These are phyloP conservation scores for Drymodes brunneopygia DNA, from an alignment of 2,113 vertebrate genomes.

Conservation along the genomic window DNA sequence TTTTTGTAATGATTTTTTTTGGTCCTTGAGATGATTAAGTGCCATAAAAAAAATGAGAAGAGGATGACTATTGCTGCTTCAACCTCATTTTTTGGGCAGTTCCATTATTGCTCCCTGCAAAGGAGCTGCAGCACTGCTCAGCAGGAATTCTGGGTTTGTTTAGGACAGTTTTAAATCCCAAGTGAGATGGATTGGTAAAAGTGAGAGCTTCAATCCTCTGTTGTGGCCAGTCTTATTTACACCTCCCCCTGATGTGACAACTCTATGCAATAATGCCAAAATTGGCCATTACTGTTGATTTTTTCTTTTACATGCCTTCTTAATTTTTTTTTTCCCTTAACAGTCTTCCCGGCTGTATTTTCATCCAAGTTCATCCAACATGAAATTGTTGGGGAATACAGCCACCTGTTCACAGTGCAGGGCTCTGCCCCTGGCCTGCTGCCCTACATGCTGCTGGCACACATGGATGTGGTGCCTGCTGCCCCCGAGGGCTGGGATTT, in stretches of 20 bases:
- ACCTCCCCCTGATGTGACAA: neutral
- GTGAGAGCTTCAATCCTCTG: neutral
- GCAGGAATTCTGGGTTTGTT: neutral
- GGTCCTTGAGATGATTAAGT: neutral
- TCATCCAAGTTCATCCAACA: conserved; percentile 82
- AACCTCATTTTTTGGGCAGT: neutral
- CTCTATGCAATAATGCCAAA: neutral
- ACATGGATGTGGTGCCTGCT: conserved; percentile 93
- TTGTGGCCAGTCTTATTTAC: neutral
- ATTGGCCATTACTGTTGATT: neutral
- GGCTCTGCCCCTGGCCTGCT: conserved; percentile 76
- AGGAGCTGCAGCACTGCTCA: neutral
- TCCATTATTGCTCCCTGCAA: neutral
- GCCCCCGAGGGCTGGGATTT: conserved; percentile 84
- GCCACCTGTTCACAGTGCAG: conserved; percentile 84
- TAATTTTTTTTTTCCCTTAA: neutral
- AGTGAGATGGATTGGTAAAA: neutral
- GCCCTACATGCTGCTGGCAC: conserved; percentile 90
- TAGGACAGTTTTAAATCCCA: neutral
- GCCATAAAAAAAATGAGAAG: neutral
- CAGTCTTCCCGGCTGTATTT: conserved; percentile 90
- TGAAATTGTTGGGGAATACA: conserved; percentile 84
- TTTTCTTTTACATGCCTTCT: neutral
- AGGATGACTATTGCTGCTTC: neutral
- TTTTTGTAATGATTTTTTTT: neutral